These are phyloP conservation scores for Ceraclea dissimilis DNA, from an alignment of 2,888 invertebrate species.

Conservation along the genomic window DNA sequence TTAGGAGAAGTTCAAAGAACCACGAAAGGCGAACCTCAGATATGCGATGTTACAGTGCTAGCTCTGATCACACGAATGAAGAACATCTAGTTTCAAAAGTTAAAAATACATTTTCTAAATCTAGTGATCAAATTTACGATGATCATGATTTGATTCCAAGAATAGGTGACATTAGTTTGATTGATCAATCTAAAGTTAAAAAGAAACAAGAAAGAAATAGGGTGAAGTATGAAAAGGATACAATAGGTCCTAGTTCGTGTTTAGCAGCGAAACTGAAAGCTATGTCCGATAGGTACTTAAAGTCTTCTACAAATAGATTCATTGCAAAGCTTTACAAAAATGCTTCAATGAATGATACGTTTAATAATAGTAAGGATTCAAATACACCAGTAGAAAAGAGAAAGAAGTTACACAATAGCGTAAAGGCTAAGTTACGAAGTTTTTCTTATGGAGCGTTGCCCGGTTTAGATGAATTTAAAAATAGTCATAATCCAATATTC, in stretches of 20 bases:
- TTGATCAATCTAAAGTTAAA: constrained; percentile 32
- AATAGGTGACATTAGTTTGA: constrained; percentile 26
- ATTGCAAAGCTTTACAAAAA: constrained; percentile 59
- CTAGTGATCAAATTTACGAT: constrained; percentile 49
- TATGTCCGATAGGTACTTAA: constrained; percentile 66
- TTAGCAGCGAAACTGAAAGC: constrained; percentile 62
- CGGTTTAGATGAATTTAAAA: constrained; percentile 62
- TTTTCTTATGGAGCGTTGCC: constrained; percentile 70
- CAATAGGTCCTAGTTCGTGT: constrained; percentile 52
- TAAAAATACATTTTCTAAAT: constrained; percentile 44
- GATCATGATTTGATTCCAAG: constrained; percentile 29
- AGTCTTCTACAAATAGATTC: constrained; percentile 60
- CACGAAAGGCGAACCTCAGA: constrained; percentile 36
- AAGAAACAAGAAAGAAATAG: constrained; percentile 48
- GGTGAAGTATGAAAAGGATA: constrained; percentile 42
- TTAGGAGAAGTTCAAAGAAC: constrained; percentile 37
- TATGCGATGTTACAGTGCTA: constrained; percentile 45
- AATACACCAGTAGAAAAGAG: constrained; percentile 30
- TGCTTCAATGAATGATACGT: constrained; percentile 37
- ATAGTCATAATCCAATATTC: constrained; percentile 53
- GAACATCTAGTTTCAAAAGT: constrained; percentile 35
- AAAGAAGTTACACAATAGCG: constrained; percentile 41
- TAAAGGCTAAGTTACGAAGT: constrained; percentile 54
- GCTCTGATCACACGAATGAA: constrained; percentile 37
- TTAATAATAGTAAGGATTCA: constrained; percentile 34